Evolutionary conservation across 2,113 vertebrate genomes (phyloP).

Genomic region (Dasyprocta punctata): DNA sequence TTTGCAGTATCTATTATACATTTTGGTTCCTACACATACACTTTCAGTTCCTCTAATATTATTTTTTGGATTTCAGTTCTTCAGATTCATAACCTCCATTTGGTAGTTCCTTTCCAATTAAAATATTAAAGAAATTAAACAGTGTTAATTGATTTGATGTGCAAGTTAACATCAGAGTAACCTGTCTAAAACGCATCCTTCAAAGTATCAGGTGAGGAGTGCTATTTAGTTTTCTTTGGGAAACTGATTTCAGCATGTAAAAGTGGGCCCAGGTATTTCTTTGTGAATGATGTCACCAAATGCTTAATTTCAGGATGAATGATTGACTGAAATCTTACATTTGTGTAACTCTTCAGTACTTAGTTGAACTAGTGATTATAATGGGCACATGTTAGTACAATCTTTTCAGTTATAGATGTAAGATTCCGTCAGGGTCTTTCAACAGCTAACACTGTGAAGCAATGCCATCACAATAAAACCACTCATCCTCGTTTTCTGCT

Average conservation of each 20-base stretch:
- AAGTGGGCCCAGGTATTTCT: not conserved
- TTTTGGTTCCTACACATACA: not conserved
- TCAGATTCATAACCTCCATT: not conserved
- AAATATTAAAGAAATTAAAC: not conserved
- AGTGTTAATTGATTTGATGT: not conserved
- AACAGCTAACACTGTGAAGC: not conserved
- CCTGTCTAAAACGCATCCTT: not conserved
- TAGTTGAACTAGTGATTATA: not conserved
- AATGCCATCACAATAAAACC: not conserved
- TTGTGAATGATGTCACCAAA: not conserved
- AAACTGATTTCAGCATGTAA: not conserved
- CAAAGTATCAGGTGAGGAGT: not conserved
- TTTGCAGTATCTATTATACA: not conserved
- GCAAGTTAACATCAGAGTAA: not conserved
- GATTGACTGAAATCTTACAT: not conserved
- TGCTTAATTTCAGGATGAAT: not conserved
- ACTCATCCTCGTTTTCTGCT: fast-evolving
- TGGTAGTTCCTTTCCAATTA: not conserved
- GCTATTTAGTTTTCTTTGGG: not conserved
- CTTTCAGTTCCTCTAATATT: not conserved
- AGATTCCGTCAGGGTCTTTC: not conserved
- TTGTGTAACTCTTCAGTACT: not conserved
- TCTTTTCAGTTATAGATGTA: not conserved
- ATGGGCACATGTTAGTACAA: not conserved
- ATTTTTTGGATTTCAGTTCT: not conserved